Evolutionary conservation across 2,797 vertebrate species (phyloP), one percentile per base, ranked within the genome.

Genomic region (Borostomias antarcticus): DNA sequence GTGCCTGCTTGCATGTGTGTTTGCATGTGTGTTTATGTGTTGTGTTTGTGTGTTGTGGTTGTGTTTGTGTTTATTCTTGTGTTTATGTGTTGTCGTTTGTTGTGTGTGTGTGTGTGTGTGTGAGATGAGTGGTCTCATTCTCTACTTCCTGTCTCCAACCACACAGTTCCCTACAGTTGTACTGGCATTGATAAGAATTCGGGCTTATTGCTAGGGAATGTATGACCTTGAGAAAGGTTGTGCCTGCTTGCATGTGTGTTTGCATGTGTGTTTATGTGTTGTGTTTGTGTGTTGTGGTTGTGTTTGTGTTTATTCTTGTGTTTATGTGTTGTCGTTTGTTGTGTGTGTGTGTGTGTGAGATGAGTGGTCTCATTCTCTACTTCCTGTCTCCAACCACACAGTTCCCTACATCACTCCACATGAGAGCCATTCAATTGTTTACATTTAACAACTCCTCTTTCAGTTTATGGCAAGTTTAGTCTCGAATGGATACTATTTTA

Each of bases 261-360:
- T n/a, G n/a, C n/a, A n/a, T n/a, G n/a, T n/a, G n/a, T n/a, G n/a
- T n/a, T n/a, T n/a, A n/a, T n/a, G n/a, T n/a, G n/a, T n/a, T n/a
- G n/a, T n/a, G n/a, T n/a, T n/a, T n/a, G n/a, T n/a, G n/a, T 4
- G 4, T 4, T 37, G 33, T 37, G 33, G 4, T 4, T 51, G 52
- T 28, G 25, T 28, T 3, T 28, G 25, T 54, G 52, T 54, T 11
- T 54, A 13, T 53, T 25, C 10, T 5, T 54, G 26, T 54, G 50
- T 52, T 23, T 28, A 23, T 26, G 23, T 52, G 25, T 28, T n/a
- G n/a, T n/a, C n/a, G 50, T 28, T 10, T 28, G 25, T 52, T 52
- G 23, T 26, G 50, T 54, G 26, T n/a, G 19, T 28, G 52, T 30
- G 52, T 28, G 52, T 54, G 25, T 47, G 58, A 28, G 54, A 33